Evolutionary conservation across 2,797 vertebrate genomes (phyloP), one percentile per base, ranked within the genome.

Genomic region (Emydoidea blandingii): DNA sequence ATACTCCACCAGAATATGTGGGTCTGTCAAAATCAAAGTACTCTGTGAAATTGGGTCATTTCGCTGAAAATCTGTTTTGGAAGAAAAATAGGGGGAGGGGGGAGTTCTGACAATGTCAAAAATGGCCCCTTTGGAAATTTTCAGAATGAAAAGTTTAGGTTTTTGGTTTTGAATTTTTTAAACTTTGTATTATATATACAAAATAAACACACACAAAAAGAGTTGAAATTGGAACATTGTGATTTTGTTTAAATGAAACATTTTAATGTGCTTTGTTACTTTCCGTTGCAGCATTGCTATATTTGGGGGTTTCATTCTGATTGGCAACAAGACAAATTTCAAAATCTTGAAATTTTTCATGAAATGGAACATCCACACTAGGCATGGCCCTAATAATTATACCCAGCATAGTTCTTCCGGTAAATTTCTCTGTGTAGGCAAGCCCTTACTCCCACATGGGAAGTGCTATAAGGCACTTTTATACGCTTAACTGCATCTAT

Each of bases 1-100:
- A 86, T 83, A 29, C 72, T 87, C 86, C 88, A 57, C 50, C 92
- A 41, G 19, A 72, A 21, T 41, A 72, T 12, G 19, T n/a, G 9
- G 65, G 21, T 72, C 37, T 41, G n/a, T 72, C 62, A 92, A 76
- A 96, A 91, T 47, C 84, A 91, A 96, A 95, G 89, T 47, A 74
- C 29, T 90, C 56, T 81, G 74, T 78, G 81, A 90, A 93, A 91
- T n/a, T 41, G 80, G 85, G 57, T n/a, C 81, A 65, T 92, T 94
- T 92, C 0, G 1, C 74, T 59, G 90, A 81, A 59, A 80, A 91
- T 94, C 92, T 81, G 78, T 86, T 94, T 80, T 88, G 65, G 47
- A 80, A 85, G 62, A 81, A 89, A 95, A 83, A 50, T 82, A 88
- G 65, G 53, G 89, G 88, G 85, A 47, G 47, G 47, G 8, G 9